phyloP scores from a whole-genome alignment of 2,113 vertebrate species.

The Equus quagga region DNA sequence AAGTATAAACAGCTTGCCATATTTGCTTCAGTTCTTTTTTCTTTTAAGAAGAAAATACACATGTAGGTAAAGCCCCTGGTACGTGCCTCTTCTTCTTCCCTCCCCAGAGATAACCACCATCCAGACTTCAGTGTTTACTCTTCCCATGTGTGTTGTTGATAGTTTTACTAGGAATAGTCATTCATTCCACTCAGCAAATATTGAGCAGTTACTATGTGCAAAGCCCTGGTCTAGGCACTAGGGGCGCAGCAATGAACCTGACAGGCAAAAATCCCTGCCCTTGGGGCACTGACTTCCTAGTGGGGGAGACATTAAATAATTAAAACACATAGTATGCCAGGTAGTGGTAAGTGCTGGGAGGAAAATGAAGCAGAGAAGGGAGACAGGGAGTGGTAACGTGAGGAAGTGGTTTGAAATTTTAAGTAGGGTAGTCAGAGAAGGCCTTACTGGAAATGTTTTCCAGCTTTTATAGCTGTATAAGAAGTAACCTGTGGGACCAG shows the following conservation, averaged over 20 bases:
- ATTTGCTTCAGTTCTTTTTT: neutral
- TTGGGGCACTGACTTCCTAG: neutral
- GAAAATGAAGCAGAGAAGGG: neutral
- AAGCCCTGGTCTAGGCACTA: neutral
- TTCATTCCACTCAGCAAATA: neutral
- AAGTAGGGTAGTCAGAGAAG: neutral
- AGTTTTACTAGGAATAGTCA: neutral
- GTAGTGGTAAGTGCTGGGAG: neutral
- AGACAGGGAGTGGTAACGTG: neutral
- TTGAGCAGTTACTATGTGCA: neutral
- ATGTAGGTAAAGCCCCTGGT: neutral
- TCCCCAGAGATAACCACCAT: neutral
- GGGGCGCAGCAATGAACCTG: neutral
- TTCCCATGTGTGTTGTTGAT: neutral
- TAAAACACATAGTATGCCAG: neutral
- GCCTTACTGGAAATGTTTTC: neutral
- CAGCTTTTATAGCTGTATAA: neutral
- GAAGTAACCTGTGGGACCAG: neutral
- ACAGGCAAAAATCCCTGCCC: neutral
- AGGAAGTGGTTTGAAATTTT: neutral
- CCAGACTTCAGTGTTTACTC: neutral
- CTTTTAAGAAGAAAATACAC: conserved; percentile 9
- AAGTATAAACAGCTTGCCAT: neutral
- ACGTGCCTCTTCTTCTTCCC: neutral
- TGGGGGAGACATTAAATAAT: neutral